Conservation (phyloP, 2,113 vertebrate species). For the Heptranchias perlo region DNA sequence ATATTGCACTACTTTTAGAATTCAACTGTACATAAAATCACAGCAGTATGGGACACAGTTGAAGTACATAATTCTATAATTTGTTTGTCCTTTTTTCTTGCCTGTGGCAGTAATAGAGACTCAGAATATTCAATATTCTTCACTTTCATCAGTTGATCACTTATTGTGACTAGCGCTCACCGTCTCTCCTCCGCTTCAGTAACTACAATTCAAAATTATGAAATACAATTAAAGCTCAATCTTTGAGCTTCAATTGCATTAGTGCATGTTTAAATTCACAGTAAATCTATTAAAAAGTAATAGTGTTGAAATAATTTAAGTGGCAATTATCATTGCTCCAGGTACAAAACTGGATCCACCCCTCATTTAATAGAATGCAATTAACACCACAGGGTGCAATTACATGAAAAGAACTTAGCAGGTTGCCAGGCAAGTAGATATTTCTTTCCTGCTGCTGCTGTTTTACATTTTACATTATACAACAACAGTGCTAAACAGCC, state of each 20-base stretch:
- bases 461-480: neutral
- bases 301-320: neutral
- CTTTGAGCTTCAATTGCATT: too few species aligned
- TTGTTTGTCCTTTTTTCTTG: too few species aligned
- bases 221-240: slow-evolving; percentile 2
- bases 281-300: slow-evolving; percentile 22
- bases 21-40: too few species aligned
- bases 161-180: neutral
- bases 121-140: too few species aligned
- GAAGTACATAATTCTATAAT: too few species aligned
- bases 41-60: too few species aligned
- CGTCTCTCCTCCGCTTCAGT: neutral
- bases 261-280: neutral
- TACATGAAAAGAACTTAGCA: neutral
- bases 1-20: too few species aligned
- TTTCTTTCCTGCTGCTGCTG: neutral
- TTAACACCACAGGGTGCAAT: neutral
- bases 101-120: too few species aligned
- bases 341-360: neutral
- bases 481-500: neutral
- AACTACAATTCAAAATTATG: neutral
- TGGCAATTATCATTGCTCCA: neutral
- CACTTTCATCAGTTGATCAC: neutral
- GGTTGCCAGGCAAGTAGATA: neutral
- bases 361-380: neutral